A percentile compares a stretch with the other conserved stretches of the same genome.
These are phyloP conservation scores for Lutraria lutraria DNA, from an alignment of 2,888 invertebrate species.

Conservation along the genomic window DNA sequence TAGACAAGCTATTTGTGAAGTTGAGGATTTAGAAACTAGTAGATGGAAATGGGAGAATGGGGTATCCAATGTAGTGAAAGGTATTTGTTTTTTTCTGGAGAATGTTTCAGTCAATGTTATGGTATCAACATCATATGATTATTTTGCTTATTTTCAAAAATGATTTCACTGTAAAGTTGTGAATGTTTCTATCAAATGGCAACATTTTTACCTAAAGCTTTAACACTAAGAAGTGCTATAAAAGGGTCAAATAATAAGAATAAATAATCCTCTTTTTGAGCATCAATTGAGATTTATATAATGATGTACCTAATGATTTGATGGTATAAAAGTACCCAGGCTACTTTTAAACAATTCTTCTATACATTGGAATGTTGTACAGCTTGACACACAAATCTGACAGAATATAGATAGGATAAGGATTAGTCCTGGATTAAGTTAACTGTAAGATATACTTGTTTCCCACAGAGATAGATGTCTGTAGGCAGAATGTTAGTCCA, in stretches of 20 bases:
- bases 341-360: background rate
- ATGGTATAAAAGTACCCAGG: no score
- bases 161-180: no score
- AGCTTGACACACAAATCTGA: no score
- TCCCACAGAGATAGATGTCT: background rate
- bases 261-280: background rate
- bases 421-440: background rate
- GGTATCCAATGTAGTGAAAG: background rate
- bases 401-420: background rate
- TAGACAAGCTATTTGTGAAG: conserved; percentile 44
- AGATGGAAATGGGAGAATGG: conserved; percentile 51
- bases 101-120: background rate
- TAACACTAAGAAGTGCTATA: background rate
- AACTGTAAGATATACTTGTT: background rate
- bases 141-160: no score
- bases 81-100: conserved; percentile 11
- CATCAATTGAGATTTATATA: background rate
- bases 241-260: background rate
- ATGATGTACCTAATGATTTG: background rate
- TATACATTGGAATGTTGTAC: background rate
- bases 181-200: no score
- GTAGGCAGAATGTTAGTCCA: background rate
- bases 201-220: no score
- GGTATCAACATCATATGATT: background rate
- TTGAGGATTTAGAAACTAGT: conserved; percentile 51